Conservation (phyloP, 2,113 vertebrate species). For the Prochilodus magdalenae region DNA sequence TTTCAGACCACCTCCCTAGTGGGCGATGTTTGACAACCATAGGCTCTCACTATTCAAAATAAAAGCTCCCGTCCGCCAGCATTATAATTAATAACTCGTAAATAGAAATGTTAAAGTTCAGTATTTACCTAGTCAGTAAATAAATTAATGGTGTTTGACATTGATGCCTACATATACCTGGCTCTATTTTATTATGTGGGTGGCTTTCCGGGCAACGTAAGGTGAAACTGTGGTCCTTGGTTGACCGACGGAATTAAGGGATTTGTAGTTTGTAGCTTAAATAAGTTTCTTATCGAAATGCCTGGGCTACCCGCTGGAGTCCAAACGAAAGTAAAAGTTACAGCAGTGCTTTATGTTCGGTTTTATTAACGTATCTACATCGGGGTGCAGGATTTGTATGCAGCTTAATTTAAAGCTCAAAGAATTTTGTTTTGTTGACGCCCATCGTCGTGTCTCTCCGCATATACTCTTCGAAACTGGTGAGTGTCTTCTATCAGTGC, state of each 20-base stretch:
- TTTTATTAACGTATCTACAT: neutral
- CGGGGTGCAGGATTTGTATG: neutral
- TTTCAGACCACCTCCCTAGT: no score
- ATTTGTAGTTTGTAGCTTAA: constrained; percentile 23
- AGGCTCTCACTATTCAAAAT: constrained; percentile 18
- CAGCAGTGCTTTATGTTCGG: neutral
- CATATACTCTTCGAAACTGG: neutral
- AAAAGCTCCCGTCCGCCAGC: neutral
- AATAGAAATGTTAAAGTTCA: neutral
- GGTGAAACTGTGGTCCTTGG: neutral
- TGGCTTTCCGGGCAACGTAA: neutral
- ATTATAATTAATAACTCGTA: neutral
- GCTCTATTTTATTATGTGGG: no score
- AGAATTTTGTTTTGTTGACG: neutral
- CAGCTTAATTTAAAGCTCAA: neutral
- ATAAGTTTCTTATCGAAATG: constrained; percentile 4
- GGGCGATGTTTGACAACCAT: no score
- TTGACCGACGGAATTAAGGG: neutral
- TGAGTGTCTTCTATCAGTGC: constrained; percentile 19
- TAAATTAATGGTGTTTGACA: no score
- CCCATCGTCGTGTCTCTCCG: neutral
- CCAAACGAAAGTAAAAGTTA: neutral
- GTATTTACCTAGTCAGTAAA: no score
- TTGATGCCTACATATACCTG: no score
- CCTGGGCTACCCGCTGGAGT: neutral